Percentiles rank a stretch among this genome's conserved stretches.
Evolutionary conservation across 2,113 vertebrate genomes (phyloP).

Genomic region (Leptobrachium leishanense): DNA sequence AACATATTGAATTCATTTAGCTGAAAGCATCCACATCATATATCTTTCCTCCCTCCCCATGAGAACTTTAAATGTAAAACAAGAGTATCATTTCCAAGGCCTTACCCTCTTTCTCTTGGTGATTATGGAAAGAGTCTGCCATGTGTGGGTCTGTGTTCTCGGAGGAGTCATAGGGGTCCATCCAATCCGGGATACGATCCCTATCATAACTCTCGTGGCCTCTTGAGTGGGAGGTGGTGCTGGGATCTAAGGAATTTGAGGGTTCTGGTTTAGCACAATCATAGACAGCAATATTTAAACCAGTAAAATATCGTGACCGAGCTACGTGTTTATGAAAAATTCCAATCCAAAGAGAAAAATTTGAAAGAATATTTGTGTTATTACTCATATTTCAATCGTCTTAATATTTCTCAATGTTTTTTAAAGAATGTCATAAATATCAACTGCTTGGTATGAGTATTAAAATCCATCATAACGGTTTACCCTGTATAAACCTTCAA

Average conservation of each 20-base stretch:
- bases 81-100: constrained; percentile 86
- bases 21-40: constrained; percentile 84
- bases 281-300: constrained; percentile 68
- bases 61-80: constrained; percentile 42
- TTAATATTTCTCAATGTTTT: no score
- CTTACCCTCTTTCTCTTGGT: constrained; percentile 97
- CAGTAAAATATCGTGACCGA: background rate
- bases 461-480: no score
- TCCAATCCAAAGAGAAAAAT: no score
- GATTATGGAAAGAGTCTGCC: constrained; percentile 93
- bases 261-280: constrained; percentile 89
- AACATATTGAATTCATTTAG: constrained; percentile 58
- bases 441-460: no score
- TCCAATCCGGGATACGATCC: constrained; percentile 87
- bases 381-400: no score
- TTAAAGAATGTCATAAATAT: no score
- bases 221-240: constrained; percentile 78
- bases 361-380: no score
- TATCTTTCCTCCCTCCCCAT: constrained; percentile 54
- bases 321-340: no score
- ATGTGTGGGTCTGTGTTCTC: constrained; percentile 93
- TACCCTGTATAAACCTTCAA: no score
- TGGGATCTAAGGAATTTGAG: constrained; percentile 86
- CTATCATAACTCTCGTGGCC: constrained; percentile 81
- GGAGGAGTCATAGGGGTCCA: constrained; percentile 79